Conservation (phyloP, 2,888 invertebrate species). For the Drosophila recens region DNA sequence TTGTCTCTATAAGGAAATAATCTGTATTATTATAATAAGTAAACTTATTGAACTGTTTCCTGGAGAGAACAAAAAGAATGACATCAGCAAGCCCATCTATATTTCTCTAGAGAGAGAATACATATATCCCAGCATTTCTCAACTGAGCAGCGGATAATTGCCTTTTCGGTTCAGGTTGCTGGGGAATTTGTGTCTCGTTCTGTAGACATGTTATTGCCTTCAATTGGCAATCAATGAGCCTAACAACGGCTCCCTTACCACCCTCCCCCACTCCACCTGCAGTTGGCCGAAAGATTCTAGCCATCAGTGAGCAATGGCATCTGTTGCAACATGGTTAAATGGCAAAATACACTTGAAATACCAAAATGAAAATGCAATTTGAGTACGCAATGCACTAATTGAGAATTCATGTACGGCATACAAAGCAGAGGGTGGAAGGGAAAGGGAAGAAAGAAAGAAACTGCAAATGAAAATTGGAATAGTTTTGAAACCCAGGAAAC, state of each 20-base stretch:
- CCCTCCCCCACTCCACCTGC: not conserved
- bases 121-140: not conserved
- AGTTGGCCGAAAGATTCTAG: not conserved
- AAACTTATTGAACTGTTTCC: slow-evolving; percentile 5
- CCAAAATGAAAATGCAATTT: slow-evolving; percentile 28
- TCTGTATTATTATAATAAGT: not conserved
- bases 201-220: slow-evolving; percentile 41
- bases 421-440: not conserved
- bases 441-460: not conserved
- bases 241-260: slow-evolving; percentile 1
- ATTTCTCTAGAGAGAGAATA: not conserved
- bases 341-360: slow-evolving; percentile 51
- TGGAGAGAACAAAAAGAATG: slow-evolving; percentile 1
- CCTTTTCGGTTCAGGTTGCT: slow-evolving; percentile 1
- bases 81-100: not conserved
- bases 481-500: slow-evolving; percentile 1
- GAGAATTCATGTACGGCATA: slow-evolving; percentile 36
- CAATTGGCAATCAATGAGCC: slow-evolving; percentile 48
- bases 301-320: slow-evolving; percentile 36
- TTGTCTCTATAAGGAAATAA: slow-evolving; percentile 26
- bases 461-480: slow-evolving; percentile 47
- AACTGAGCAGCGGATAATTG: slow-evolving; percentile 20
- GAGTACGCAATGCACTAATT: slow-evolving; percentile 41
- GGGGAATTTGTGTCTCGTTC: slow-evolving; percentile 21
- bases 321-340: slow-evolving; percentile 41